Conservation (phyloP, 2,888 invertebrate species). For the Aspidapion aeneum region DNA sequence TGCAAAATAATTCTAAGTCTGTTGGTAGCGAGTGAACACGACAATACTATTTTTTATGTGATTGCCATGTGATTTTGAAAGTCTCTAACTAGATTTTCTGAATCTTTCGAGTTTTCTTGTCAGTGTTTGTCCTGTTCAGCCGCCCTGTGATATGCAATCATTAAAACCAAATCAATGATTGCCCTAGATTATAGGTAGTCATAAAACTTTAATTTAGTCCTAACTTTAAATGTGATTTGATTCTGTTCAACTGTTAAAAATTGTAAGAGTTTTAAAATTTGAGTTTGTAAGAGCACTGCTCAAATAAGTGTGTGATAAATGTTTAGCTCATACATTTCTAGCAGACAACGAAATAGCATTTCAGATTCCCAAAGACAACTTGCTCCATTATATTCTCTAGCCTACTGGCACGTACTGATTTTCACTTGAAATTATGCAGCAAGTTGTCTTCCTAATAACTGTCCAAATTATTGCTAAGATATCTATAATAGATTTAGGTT, state of each 20-base stretch:
- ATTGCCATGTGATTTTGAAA: conserved; percentile 2
- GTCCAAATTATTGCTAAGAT: conserved; percentile 16
- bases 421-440: conserved; percentile 25
- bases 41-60: conserved; percentile 37
- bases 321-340: conserved; percentile 27
- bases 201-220: conserved; percentile 36
- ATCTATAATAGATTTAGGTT: conserved; percentile 10
- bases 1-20: conserved; percentile 38
- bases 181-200: conserved; percentile 36
- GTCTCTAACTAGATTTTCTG: neutral
- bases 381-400: conserved; percentile 26
- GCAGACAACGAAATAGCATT: conserved; percentile 29
- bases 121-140: conserved; percentile 49
- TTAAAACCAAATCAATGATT: conserved; percentile 33
- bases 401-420: conserved; percentile 34
- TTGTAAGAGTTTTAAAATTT: conserved; percentile 45
- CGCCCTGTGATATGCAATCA: conserved; percentile 46
- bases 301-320: conserved; percentile 39
- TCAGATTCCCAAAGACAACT: conserved; percentile 17
- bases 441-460: neutral
- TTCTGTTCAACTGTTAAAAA: conserved; percentile 42
- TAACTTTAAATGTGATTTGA: conserved; percentile 46
- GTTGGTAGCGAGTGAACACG: conserved; percentile 49
- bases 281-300: conserved; percentile 43
- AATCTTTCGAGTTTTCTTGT: neutral